phyloP scores from a whole-genome alignment of 2,113 vertebrate species.

The Hyperopisus bebe region DNA sequence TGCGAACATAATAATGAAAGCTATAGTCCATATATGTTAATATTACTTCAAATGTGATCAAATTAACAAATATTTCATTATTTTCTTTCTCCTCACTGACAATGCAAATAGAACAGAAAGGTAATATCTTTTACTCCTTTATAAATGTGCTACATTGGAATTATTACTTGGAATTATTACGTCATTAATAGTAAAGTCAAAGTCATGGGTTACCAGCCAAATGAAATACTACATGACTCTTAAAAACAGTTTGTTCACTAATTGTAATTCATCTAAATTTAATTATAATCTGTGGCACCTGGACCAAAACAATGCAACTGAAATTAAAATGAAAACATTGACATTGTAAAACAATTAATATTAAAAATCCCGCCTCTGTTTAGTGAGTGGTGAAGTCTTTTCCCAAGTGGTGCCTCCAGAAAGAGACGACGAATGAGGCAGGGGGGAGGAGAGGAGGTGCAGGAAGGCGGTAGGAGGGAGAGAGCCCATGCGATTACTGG shows the following conservation, averaged over 20 bases:
- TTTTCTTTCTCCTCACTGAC: neutral
- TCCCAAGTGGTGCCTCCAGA: slow-evolving; percentile 31
- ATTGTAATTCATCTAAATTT: neutral
- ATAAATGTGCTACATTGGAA: neutral
- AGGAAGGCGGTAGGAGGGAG: neutral
- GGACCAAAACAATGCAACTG: neutral
- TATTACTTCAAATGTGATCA: neutral
- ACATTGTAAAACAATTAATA: neutral
- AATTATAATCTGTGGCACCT: neutral
- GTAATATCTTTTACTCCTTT: neutral
- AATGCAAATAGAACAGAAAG: neutral
- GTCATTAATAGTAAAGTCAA: neutral
- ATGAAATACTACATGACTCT: neutral
- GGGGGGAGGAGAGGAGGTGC: slow-evolving; percentile 24
- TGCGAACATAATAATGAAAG: neutral
- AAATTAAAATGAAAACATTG: neutral
- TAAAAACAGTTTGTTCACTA: neutral
- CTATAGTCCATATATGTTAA: neutral
- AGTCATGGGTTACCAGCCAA: neutral
- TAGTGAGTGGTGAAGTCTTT: slow-evolving; percentile 30
- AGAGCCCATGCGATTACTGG: neutral
- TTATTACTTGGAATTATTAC: neutral
- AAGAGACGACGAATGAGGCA: slow-evolving; percentile 38
- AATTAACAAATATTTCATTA: neutral
- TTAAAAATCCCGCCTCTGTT: neutral